A percentile compares a stretch with the other conserved stretches of the same genome.
Evolutionary conservation across 1,140 invertebrate species (phyloP).

Genomic region (Halictus rubicundus): DNA sequence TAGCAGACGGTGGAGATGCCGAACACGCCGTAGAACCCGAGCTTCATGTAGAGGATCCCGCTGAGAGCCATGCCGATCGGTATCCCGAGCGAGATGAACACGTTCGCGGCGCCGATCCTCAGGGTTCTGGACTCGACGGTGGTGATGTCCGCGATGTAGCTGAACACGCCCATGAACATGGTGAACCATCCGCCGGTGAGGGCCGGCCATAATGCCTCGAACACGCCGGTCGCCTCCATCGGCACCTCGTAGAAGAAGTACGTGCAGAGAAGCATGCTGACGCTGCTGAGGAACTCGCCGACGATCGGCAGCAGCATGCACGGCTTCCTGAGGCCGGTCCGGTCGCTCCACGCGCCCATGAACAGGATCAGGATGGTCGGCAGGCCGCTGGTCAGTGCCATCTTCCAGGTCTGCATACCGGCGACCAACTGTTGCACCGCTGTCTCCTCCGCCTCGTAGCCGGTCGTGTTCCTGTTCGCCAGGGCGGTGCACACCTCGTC

Average conservation of each 20-base stretch:
- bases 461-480: conserved; percentile 85
- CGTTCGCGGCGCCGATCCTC: conserved; percentile 91
- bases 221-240: conserved; percentile 88
- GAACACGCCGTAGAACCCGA: conserved; percentile 91
- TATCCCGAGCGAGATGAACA: conserved; percentile 89
- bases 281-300: conserved; percentile 88
- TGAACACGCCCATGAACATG: conserved; percentile 94
- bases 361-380: conserved; percentile 89
- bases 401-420: conserved; percentile 90
- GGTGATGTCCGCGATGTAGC: conserved; percentile 93
- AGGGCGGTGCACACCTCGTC: conserved; percentile 87
- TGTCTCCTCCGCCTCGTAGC: conserved; percentile 86
- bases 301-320: conserved; percentile 92
- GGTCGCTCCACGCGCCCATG: conserved; percentile 89
- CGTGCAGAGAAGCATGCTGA: conserved; percentile 89
- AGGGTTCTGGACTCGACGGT: conserved; percentile 89
- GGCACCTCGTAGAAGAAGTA: conserved; percentile 89
- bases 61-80: conserved; percentile 89
- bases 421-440: conserved; percentile 89
- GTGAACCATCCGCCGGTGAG: conserved; percentile 92
- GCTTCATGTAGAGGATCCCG: conserved; percentile 85
- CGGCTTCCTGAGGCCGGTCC: conserved; percentile 88
- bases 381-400: conserved; percentile 87
- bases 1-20: conserved; percentile 87
- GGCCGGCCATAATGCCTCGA: conserved; percentile 89